A percentile compares a stretch with the other conserved stretches of the same genome.
Evolutionary conservation across 2,113 vertebrate species (phyloP).

Genomic region (Cepphus grylle): DNA sequence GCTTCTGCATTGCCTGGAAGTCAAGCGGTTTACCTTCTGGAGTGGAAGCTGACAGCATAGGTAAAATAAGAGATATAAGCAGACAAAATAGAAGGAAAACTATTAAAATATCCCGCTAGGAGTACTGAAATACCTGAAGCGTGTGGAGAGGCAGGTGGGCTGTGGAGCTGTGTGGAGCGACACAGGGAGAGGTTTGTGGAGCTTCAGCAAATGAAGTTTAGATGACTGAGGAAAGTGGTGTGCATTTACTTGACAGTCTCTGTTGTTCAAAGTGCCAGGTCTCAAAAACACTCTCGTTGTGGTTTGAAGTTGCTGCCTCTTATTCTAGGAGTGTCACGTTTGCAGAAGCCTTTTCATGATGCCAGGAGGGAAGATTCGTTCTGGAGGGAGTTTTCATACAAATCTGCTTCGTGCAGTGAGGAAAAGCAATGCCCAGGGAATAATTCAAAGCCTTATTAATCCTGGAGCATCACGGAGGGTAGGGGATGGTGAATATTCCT

Average conservation of each 20-base stretch:
- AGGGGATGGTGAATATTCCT: background rate
- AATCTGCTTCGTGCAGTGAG: background rate
- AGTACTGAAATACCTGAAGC: background rate
- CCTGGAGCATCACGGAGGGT: background rate
- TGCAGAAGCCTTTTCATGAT: background rate
- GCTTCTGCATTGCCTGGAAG: background rate
- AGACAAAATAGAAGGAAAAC: background rate
- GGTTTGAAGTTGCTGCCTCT: background rate
- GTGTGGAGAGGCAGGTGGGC: background rate
- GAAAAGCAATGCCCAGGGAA: background rate
- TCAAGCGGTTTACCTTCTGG: background rate
- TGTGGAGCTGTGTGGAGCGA: background rate
- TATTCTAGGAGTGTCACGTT: background rate
- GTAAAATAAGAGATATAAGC: background rate
- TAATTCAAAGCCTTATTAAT: background rate
- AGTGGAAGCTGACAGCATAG: background rate
- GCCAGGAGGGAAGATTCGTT: background rate
- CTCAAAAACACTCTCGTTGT: background rate
- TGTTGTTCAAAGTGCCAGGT: background rate
- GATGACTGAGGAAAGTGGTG: accelerated
- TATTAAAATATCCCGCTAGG: background rate
- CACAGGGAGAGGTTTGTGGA: background rate
- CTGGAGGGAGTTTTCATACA: background rate
- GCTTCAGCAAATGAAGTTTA: background rate
- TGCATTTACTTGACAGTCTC: background rate